Evolutionary conservation across 2,797 vertebrate genomes (phyloP).

Genomic region (Hippoglossus hippoglossus): DNA sequence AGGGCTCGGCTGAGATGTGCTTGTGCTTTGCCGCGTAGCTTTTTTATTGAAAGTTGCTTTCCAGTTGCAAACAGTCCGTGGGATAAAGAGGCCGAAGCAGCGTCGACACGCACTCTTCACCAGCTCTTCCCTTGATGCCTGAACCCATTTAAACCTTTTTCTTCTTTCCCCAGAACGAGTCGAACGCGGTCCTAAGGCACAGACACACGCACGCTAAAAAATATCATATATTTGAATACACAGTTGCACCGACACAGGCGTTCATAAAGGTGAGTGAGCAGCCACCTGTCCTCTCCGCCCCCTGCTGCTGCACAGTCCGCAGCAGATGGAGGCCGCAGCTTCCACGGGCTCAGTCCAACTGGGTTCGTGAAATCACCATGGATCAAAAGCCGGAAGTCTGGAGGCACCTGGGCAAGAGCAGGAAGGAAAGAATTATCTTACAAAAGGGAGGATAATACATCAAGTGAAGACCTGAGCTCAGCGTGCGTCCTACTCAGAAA

Average conservation of each 20-base stretch:
- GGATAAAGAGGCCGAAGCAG: conserved; percentile 48
- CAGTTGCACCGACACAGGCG: conserved; percentile 13
- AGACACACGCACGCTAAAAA: conserved; percentile 10
- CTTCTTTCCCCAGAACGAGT: conserved; percentile 41
- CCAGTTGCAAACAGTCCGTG: conserved; percentile 42
- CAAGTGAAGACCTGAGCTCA: background rate
- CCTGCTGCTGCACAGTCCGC: conserved; percentile 30
- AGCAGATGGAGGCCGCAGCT: conserved; percentile 56
- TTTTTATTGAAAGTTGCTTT: conserved; percentile 7
- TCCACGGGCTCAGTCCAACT: conserved; percentile 33
- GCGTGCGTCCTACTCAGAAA: background rate
- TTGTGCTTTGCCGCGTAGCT: background rate
- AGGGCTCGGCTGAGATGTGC: background rate
- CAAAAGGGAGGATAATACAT: background rate
- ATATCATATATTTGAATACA: conserved; percentile 6
- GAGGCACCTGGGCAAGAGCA: conserved; percentile 5
- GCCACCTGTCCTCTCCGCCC: conserved; percentile 48
- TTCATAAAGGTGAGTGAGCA: conserved; percentile 44
- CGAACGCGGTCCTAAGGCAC: conserved; percentile 21
- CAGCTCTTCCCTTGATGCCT: conserved; percentile 48
- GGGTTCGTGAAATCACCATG: conserved; percentile 41
- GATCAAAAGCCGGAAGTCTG: conserved; percentile 37
- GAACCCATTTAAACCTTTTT: conserved; percentile 68
- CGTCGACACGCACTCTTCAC: conserved; percentile 37
- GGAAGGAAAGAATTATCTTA: conserved; percentile 11